Evolutionary conservation across 2,113 vertebrate species (phyloP).

Genomic region (Rhinopithecus roxellana): DNA sequence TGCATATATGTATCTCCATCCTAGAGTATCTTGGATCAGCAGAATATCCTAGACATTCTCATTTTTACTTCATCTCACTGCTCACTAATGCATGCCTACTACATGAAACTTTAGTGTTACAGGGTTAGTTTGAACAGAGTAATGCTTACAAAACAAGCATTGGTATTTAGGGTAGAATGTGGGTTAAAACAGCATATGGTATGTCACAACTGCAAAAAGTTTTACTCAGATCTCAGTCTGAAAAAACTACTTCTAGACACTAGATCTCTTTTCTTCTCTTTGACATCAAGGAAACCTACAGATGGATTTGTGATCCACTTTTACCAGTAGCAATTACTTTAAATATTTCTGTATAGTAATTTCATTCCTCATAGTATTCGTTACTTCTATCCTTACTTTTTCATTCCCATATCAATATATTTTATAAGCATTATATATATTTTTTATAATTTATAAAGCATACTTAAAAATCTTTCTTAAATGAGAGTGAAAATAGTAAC

Average conservation of each 20-base stretch:
- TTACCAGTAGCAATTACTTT: neutral
- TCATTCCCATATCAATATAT: neutral
- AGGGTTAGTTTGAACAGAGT: neutral
- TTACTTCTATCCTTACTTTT: neutral
- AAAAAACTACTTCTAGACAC: neutral
- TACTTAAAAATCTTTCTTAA: constrained; percentile 27
- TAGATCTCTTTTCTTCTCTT: neutral
- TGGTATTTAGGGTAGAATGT: neutral
- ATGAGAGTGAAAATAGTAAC: neutral
- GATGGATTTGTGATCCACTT: constrained; percentile 19
- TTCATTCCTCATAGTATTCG: neutral
- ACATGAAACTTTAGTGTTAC: neutral
- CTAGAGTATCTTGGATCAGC: neutral
- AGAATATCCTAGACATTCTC: neutral
- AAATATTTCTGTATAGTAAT: constrained; percentile 31
- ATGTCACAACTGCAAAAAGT: neutral
- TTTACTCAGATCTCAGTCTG: neutral
- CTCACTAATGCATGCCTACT: neutral
- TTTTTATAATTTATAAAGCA: too few relatives aligned
- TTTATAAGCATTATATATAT: neutral
- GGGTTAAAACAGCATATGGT: neutral
- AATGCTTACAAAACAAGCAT: neutral
- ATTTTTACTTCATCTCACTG: neutral
- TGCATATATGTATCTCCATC: neutral
- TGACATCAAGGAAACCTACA: neutral